These are phyloP conservation scores for Cathartes aura DNA, from an alignment of 2,113 vertebrate species.

Conservation along the genomic window DNA sequence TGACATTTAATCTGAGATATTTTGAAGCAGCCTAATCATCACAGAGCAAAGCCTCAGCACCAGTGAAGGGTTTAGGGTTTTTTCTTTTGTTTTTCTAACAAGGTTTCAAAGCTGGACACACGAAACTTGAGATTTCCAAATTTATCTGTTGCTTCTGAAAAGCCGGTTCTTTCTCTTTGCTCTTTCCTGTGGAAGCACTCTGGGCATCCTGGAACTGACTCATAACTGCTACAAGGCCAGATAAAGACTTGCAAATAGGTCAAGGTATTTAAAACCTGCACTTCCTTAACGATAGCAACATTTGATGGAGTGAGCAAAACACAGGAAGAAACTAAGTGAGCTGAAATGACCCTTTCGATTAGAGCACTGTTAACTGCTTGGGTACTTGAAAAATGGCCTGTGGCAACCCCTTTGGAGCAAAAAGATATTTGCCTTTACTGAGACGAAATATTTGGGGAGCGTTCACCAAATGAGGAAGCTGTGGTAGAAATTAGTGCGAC, in stretches of 20 bases:
- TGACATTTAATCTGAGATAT: not conserved
- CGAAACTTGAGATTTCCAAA: not conserved
- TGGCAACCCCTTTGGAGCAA: not conserved
- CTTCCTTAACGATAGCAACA: not conserved
- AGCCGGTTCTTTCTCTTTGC: not conserved
- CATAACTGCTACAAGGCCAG: not conserved
- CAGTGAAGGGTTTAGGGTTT: not conserved
- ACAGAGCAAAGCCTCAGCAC: not conserved
- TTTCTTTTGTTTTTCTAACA: not conserved
- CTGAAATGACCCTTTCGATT: not conserved
- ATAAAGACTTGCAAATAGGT: conserved; percentile 2
- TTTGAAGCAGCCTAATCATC: not conserved
- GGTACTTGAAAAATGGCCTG: not conserved
- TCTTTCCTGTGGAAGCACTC: not conserved
- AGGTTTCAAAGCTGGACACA: not conserved
- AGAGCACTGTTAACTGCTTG: not conserved
- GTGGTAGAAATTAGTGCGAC: not conserved
- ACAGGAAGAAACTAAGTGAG: not conserved
- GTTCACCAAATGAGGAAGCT: not conserved
- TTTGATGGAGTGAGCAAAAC: not conserved
- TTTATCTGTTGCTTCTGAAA: not conserved
- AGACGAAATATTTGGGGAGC: not conserved
- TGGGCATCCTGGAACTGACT: conserved; percentile 9
- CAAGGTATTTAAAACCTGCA: not conserved
- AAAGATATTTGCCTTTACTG: not conserved